phyloP scores from a whole-genome alignment of 2,113 vertebrate genomes.

The Hippocampus comes region DNA sequence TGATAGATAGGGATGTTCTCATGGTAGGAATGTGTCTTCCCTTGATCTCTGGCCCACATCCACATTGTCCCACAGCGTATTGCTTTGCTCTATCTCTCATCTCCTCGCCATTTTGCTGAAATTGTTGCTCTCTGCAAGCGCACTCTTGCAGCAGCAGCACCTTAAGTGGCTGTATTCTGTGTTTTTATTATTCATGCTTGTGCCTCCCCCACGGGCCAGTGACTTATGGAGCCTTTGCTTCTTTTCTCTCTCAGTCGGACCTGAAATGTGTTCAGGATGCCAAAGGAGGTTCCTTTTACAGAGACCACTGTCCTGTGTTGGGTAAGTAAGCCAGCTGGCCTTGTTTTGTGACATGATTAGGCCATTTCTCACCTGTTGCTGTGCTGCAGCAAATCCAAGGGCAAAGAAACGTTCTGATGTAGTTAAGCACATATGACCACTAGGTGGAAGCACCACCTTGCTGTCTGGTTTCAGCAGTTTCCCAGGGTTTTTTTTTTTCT shows the following conservation, averaged over 20 bases:
- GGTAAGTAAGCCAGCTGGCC: constrained; percentile 77
- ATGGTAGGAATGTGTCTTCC: constrained; percentile 42
- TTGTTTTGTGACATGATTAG: constrained; percentile 48
- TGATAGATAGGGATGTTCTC: not conserved
- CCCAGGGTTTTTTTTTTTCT: constrained; percentile 29
- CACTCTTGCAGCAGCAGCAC: constrained; percentile 6
- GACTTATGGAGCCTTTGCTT: constrained; percentile 26
- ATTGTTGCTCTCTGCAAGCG: constrained; percentile 28
- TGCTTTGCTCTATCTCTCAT: constrained; percentile 27
- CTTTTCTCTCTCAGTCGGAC: constrained; percentile 80
- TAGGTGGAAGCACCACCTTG: constrained; percentile 70
- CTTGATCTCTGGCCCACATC: constrained; percentile 53
- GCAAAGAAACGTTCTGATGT: constrained; percentile 43
- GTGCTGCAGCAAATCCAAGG: constrained; percentile 71
- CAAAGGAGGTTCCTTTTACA: constrained; percentile 99
- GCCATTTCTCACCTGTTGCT: constrained; percentile 59
- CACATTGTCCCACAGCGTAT: constrained; percentile 8
- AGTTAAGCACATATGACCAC: constrained; percentile 40
- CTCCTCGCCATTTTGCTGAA: constrained; percentile 25
- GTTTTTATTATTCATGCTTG: constrained; percentile 41
- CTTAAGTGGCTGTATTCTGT: constrained; percentile 24
- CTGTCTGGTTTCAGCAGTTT: constrained; percentile 21
- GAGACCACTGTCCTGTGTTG: constrained; percentile 97
- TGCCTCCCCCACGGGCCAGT: constrained; percentile 16
- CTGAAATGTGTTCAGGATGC: constrained; percentile 98